A percentile compares a stretch with the other conserved stretches of the same genome.
phyloP scores from a whole-genome alignment of 2,113 vertebrate species.

The Eulacestoma nigropectus region DNA sequence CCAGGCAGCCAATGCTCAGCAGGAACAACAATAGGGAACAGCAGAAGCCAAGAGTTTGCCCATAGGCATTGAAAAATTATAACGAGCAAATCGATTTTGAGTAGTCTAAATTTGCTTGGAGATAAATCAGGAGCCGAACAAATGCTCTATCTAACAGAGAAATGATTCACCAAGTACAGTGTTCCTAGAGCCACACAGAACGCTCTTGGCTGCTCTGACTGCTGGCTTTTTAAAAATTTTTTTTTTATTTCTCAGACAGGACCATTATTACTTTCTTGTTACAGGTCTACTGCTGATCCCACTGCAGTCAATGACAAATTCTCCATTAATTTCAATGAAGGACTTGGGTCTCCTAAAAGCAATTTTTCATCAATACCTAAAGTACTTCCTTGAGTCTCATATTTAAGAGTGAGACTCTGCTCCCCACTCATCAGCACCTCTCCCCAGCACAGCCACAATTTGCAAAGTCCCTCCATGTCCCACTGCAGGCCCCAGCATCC shows the following conservation, averaged over 20 bases:
- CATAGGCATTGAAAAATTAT: constrained; percentile 47
- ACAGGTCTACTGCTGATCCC: neutral
- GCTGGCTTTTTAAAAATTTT: neutral
- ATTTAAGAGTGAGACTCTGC: neutral
- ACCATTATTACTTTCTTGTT: constrained; percentile 31
- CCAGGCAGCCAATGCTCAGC: neutral
- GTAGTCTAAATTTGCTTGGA: constrained; percentile 54
- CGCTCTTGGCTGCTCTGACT: constrained; percentile 8
- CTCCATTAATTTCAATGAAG: neutral
- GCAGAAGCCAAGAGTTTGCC: constrained; percentile 40
- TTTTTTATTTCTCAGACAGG: neutral
- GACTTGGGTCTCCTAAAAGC: neutral
- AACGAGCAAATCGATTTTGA: constrained; percentile 15
- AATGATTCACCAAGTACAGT: constrained; percentile 31
- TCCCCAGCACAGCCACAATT: neutral
- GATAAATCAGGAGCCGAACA: constrained; percentile 56
- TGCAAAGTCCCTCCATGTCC: neutral
- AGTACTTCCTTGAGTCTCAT: neutral
- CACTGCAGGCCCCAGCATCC: neutral
- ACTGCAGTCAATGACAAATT: neutral
- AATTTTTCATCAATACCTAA: neutral
- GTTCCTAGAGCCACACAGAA: constrained; percentile 26
- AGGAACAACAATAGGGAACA: neutral
- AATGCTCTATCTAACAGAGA: constrained; percentile 35
- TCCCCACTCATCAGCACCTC: neutral